phyloP scores from a whole-genome alignment of 2,888 invertebrate genomes.

The Thumatha senex region DNA sequence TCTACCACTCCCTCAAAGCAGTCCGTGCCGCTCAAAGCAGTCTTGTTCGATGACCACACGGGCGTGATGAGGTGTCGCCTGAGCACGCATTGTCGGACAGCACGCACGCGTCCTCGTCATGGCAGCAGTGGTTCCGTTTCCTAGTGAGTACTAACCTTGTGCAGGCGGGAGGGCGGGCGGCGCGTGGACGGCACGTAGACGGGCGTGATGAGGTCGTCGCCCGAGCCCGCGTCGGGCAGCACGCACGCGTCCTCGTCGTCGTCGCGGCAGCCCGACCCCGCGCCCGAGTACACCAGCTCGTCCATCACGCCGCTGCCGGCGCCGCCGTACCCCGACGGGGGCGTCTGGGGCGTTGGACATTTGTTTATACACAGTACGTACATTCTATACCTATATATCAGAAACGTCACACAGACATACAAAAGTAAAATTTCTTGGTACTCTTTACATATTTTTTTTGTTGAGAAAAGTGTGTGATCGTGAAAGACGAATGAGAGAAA shows the following conservation, averaged over 20 bases:
- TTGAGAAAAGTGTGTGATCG: too few species aligned
- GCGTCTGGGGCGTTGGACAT: constrained; percentile 85
- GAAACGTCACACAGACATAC: too few species aligned
- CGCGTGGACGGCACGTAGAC: constrained; percentile 94
- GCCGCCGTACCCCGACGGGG: constrained; percentile 89
- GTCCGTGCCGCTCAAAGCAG: too few species aligned
- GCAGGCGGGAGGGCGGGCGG: constrained; percentile 72
- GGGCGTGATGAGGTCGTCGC: constrained; percentile 96
- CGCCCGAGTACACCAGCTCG: constrained; percentile 96
- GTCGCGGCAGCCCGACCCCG: constrained; percentile 94
- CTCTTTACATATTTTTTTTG: too few species aligned
- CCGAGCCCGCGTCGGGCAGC: constrained; percentile 91
- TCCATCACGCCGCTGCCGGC: constrained; percentile 84
- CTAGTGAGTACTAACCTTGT: constrained; percentile 44
- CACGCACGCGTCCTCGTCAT: constrained; percentile 96
- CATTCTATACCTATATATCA: too few species aligned
- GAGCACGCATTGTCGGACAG: constrained; percentile 92
- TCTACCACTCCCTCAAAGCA: too few species aligned
- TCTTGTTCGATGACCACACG: too few species aligned
- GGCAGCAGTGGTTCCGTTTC: constrained; percentile 86
- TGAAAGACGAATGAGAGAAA: too few species aligned
- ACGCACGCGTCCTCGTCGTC: constrained; percentile 97
- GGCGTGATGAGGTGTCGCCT: constrained; percentile 96
- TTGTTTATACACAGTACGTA: background rate
- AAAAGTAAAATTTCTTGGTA: too few species aligned